Evolutionary conservation across 2,888 invertebrate species (phyloP), one percentile per base, ranked within the genome.

Genomic region (Anorthoa munda): DNA sequence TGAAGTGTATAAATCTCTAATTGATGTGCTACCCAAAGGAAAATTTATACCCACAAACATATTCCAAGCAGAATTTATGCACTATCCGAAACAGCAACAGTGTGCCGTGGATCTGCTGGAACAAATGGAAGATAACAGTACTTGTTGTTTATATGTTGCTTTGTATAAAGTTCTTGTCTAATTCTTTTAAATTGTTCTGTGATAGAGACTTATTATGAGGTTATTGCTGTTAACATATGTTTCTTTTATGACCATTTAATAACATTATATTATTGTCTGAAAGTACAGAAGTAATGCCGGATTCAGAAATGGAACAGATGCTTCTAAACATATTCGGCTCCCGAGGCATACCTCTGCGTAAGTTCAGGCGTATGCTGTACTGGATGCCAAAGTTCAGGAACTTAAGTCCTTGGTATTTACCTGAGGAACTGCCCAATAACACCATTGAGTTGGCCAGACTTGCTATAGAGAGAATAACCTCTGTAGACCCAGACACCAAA

Each of bases 351-450:
- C 98, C 98, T 0, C 90, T 98, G 9, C 95, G 98, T 71, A 98
- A 98, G 89, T 98, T 97, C 89, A 98, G 98, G 98, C 96, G 98
- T 17, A 98, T 98, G 98, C 97, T 98, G 97, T 98, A 98, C 88
- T 98, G 98, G 98, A 98, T 98, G 98, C 99, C 99, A 0, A 99
- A 99, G 93, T 99, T 99, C 91, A 98, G 98, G 90, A 98, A 99
- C 90, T 93, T 98, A 0, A 98, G 98, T 71, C 99, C 99, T 0
- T 99, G 98, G 98, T 97, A 97, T 7, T 92, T 98, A 69, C 99
- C 99, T 0, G 97, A 97, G 66, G 97, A 97, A 1, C 91, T 98
- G n/a, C 99, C 99, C 0, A 96, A 97, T 82, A 98, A 98, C 89
- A 96, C 97, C 0, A 93, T 98, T 18, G 98, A 98, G 88, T 92